phyloP scores from a whole-genome alignment of 2,888 invertebrate species.

The Napeogenes inachia region DNA sequence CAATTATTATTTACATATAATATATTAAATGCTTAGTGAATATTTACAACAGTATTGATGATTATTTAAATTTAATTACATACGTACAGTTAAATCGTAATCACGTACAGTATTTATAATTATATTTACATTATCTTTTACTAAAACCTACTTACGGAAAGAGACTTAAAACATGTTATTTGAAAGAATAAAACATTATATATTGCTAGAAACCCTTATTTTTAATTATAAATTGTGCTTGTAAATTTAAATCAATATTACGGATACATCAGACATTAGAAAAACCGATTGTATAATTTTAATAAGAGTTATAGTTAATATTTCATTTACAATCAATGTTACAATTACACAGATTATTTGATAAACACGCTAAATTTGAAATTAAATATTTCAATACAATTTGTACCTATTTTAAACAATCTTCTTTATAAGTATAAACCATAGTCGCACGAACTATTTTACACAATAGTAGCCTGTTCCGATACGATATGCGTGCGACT shows the following conservation, averaged over 20 bases:
- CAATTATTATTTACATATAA: constrained; percentile 1
- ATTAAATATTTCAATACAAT: background rate
- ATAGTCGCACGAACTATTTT: constrained; percentile 32
- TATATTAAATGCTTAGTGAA: background rate
- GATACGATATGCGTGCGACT: constrained; percentile 50
- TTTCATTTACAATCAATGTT: background rate
- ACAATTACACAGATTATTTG: background rate
- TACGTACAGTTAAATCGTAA: background rate
- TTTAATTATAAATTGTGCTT: background rate
- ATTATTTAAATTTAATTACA: background rate
- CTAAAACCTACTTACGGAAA: background rate
- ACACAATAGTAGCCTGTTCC: constrained; percentile 61
- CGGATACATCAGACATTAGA: background rate
- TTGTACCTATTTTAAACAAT: too few species aligned
- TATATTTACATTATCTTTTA: constrained; percentile 1
- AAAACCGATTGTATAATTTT: background rate
- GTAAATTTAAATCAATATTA: background rate
- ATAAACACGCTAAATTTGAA: background rate
- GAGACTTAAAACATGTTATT: background rate
- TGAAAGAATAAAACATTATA: background rate
- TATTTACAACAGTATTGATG: background rate
- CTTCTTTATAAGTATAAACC: too few species aligned
- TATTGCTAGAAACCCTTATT: background rate
- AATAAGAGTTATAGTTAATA: background rate
- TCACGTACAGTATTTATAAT: background rate